Evolutionary conservation across 2,888 invertebrate genomes (phyloP).

Genomic region (Hybos culiciformis): DNA sequence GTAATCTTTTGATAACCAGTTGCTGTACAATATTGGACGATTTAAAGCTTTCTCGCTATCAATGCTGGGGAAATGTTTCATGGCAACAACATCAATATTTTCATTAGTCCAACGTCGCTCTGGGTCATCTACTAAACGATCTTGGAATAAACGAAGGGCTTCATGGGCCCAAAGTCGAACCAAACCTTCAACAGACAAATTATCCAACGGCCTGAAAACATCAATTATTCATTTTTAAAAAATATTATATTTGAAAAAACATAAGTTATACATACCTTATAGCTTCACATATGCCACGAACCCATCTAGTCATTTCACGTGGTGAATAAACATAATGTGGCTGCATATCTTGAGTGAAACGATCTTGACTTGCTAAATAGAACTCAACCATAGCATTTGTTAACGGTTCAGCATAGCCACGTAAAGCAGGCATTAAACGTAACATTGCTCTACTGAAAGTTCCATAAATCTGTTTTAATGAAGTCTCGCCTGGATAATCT

Average conservation of each 20-base stretch:
- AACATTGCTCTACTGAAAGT: constrained; percentile 98
- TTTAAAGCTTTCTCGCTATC: constrained; percentile 72
- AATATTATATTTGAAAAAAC: background rate
- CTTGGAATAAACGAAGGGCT: constrained; percentile 92
- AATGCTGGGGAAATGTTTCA: constrained; percentile 89
- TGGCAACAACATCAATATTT: constrained; percentile 82
- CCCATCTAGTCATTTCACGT: constrained; percentile 98
- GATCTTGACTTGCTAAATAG: constrained; percentile 90
- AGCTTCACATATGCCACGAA: constrained; percentile 97
- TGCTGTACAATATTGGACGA: constrained; percentile 94
- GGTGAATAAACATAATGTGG: constrained; percentile 99
- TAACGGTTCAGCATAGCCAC: constrained; percentile 88
- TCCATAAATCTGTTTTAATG: constrained; percentile 95
- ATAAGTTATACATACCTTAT: too few relatives aligned
- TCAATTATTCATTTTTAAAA: too few relatives aligned
- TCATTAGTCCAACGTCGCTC: constrained; percentile 98
- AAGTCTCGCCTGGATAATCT: constrained; percentile 97
- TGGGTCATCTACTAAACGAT: constrained; percentile 81
- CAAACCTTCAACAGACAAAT: constrained; percentile 79
- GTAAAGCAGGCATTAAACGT: constrained; percentile 77
- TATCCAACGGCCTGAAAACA: constrained; percentile 90
- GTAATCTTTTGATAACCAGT: constrained; percentile 98
- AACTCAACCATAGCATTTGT: constrained; percentile 99
- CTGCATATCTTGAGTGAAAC: constrained; percentile 99
- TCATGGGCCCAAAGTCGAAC: constrained; percentile 99